phyloP scores from a whole-genome alignment of 1,140 invertebrate genomes.

The Maconellicoccus hirsutus region DNA sequence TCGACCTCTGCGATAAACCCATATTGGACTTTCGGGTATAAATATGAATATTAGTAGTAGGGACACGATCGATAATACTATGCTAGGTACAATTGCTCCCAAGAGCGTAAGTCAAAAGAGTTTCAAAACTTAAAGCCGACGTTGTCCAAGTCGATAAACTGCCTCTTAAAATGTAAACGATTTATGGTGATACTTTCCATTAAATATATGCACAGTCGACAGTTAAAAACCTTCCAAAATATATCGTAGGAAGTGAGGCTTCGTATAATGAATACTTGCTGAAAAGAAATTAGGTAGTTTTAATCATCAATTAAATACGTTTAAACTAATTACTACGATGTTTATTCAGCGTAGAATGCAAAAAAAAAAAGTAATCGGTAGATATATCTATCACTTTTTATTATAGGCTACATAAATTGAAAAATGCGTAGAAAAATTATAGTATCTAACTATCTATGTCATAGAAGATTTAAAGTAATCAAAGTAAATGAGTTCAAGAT shows the following conservation, averaged over 20 bases:
- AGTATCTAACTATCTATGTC: too few species aligned
- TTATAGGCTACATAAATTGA: too few species aligned
- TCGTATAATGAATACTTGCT: slow-evolving; percentile 33
- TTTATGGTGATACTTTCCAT: slow-evolving; percentile 47
- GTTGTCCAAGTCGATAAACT: slow-evolving; percentile 48
- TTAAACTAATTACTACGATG: too few species aligned
- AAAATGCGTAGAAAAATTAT: too few species aligned
- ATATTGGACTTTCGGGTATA: slow-evolving; percentile 59
- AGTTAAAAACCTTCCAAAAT: slow-evolving; percentile 46
- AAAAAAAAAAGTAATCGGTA: too few species aligned
- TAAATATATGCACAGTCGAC: slow-evolving; percentile 50
- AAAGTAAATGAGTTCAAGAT: too few species aligned
- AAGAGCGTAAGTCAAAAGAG: slow-evolving; percentile 48
- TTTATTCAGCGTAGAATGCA: too few species aligned
- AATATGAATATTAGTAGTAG: slow-evolving; percentile 42
- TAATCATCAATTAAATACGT: too few species aligned
- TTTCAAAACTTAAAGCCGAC: slow-evolving; percentile 44
- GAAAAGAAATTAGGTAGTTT: too few species aligned
- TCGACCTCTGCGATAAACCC: slow-evolving; percentile 45
- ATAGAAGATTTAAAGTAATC: too few species aligned
- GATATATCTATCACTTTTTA: too few species aligned
- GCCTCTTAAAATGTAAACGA: slow-evolving; percentile 41
- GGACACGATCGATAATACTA: slow-evolving; percentile 42
- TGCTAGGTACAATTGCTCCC: slow-evolving; percentile 47
- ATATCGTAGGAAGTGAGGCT: slow-evolving; percentile 37